A percentile compares a stretch with the other conserved stretches of the same genome.
Evolutionary conservation across 2,113 vertebrate genomes (phyloP).

Genomic region (Salvelinus namaycush): DNA sequence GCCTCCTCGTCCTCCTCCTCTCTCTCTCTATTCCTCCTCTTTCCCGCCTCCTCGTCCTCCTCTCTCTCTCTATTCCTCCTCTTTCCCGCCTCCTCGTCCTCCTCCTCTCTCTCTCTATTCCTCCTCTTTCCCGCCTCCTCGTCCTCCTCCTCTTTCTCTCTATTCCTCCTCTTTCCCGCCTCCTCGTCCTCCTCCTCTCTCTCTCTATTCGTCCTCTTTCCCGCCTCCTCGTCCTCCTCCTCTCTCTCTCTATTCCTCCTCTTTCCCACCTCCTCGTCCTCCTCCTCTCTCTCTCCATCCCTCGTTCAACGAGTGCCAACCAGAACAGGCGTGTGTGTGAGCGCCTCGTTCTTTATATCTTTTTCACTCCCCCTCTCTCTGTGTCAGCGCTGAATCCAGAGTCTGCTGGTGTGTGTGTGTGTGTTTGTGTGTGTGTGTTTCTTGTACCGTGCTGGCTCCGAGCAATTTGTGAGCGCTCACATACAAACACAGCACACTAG

Average conservation of each 20-base stretch:
- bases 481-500: constrained; percentile 28
- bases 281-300: not conserved
- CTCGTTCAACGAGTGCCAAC: no score
- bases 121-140: constrained; percentile 6
- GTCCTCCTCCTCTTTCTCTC: constrained; percentile 12
- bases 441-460: constrained; percentile 27
- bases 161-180: no score
- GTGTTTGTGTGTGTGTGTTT: constrained; percentile 29
- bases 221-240: not conserved
- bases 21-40: not conserved
- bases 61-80: constrained; percentile 24
- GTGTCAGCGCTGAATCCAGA: not conserved
- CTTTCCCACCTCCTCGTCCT: not conserved
- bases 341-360: constrained; percentile 5
- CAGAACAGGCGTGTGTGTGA: constrained; percentile 30
- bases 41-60: not conserved
- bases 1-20: constrained; percentile 18
- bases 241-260: constrained; percentile 6
- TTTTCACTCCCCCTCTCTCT: constrained; percentile 6
- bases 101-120: constrained; percentile 10
- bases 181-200: not conserved
- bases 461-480: not conserved
- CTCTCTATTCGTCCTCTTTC: constrained; percentile 9
- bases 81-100: constrained; percentile 14
- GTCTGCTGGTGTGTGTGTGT: constrained; percentile 27